phyloP scores from a whole-genome alignment of 2,797 vertebrate genomes.

The Enteromius unitaeniatus region DNA sequence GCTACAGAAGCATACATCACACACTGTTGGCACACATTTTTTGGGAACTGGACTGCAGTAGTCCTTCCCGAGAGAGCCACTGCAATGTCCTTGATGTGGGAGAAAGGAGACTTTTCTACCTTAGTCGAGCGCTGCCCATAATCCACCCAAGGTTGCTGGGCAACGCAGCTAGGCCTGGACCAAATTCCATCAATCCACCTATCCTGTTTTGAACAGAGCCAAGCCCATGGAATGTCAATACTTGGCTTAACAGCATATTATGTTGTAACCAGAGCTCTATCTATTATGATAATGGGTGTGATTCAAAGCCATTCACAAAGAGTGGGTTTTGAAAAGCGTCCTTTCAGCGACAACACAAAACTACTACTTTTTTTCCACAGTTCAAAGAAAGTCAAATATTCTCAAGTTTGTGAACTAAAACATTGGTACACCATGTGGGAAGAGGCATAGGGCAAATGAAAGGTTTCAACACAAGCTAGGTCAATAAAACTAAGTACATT shows the following conservation, averaged over 20 bases:
- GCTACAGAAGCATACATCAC: slow-evolving; percentile 65
- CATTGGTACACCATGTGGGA: background rate
- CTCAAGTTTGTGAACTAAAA: background rate
- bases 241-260: slow-evolving; percentile 21
- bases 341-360: slow-evolving; percentile 32
- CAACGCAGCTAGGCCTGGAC: slow-evolving; percentile 23
- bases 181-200: slow-evolving; percentile 39
- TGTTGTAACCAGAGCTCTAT: slow-evolving; percentile 39
- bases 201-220: slow-evolving; percentile 54
- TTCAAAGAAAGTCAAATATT: slow-evolving; percentile 4
- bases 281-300: slow-evolving; percentile 56
- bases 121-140: background rate
- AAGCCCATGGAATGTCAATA: slow-evolving; percentile 42
- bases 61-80: slow-evolving; percentile 63
- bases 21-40: slow-evolving; percentile 65
- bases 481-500: background rate
- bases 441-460: background rate
- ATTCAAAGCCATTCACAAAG: slow-evolving; percentile 36
- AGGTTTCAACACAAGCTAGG: slow-evolving; percentile 8
- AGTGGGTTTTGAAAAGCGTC: slow-evolving; percentile 17
- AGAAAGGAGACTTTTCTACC: slow-evolving; percentile 29
- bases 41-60: slow-evolving; percentile 64
- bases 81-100: slow-evolving; percentile 64
- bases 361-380: background rate
- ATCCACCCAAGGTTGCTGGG: slow-evolving; percentile 37